Conservation (phyloP, 2,797 vertebrate species). For the Urophycis tenuis region DNA sequence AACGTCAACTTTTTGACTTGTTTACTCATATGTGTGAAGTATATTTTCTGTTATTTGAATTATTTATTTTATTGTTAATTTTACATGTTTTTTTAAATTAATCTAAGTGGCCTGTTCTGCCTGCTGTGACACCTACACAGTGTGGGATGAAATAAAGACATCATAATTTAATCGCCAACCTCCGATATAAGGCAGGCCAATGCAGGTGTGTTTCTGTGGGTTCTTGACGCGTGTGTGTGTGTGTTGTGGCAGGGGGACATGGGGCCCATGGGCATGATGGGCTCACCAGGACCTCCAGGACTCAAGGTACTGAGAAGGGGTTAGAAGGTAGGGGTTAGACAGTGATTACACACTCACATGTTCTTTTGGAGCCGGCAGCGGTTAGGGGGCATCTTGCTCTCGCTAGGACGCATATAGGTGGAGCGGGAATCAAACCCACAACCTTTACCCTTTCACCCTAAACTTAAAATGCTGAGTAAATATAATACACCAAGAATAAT, state of each 20-base stretch:
- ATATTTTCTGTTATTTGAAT: background rate
- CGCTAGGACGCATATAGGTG: too few relatives aligned
- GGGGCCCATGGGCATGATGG: slow-evolving; percentile 79
- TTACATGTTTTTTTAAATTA: too few relatives aligned
- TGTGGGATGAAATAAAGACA: background rate
- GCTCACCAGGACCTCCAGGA: slow-evolving; percentile 82
- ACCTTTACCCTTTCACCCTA: too few relatives aligned
- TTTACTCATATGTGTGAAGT: too few relatives aligned
- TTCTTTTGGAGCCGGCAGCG: background rate
- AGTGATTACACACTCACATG: background rate
- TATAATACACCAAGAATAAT: too few relatives aligned
- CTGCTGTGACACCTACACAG: background rate
- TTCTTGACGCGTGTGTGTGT: background rate
- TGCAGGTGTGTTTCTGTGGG: background rate
- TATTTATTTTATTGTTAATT: background rate
- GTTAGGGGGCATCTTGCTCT: background rate
- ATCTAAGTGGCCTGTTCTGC: background rate
- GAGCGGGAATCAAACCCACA: too few relatives aligned
- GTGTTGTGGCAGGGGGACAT: slow-evolving; percentile 80
- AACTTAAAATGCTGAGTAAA: too few relatives aligned
- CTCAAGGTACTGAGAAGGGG: slow-evolving; percentile 75
- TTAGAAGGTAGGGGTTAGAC: too few relatives aligned
- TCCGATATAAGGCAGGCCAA: background rate
- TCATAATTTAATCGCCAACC: background rate
- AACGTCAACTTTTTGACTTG: too few relatives aligned